Evolutionary conservation across 2,113 vertebrate species (phyloP), one percentile per base, ranked within the genome.

Genomic region (Maylandia zebra): DNA sequence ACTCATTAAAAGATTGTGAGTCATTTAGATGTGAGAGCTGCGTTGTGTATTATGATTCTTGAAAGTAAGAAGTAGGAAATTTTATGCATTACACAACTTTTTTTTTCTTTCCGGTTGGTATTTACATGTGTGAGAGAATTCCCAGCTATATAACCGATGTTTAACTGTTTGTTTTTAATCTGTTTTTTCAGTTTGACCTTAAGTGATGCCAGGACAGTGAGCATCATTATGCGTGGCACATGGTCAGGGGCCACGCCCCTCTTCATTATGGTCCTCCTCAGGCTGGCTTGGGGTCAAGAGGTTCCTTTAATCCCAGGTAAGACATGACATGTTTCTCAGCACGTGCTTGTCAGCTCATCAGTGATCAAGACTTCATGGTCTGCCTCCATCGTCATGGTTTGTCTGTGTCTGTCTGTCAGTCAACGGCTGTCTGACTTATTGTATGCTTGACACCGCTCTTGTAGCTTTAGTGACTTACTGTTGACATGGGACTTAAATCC

Each of bases 161-260:
- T 27, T 48, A 38, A 50, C 30, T 11, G 2, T 56, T 83, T 85
- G 2, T 83, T 80, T 82, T 32, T 82, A 5, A 5, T 78, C 19
- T 91, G n/a, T 74, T 30, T n/a, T n/a, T 34, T 2, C 91, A 96
- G 90, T 91, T 85, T 84, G 85, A 88, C 34, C 10, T 22, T 82
- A 27, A 97, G 98, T 97, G 97, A 99, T 98, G 98, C 97, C 96
- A 97, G 96, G 92, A 96, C 96, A 96, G 95, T 97, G 95, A 96
- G 82, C 92, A 90, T 38, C 91, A 97, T 94, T 93, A 99, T 97
- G 97, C 89, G 55, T 93, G 86, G 97, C 96, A 96, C 95, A 95
- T 97, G 97, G 97, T 97, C 96, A 92, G 93, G 96, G 94, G 94
- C 96, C 96, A 92, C 95, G 91, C 95, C 96, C 96, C 95, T 97